Conservation (phyloP, 2,797 vertebrate genomes). For the Hephaestus fuliginosus region DNA sequence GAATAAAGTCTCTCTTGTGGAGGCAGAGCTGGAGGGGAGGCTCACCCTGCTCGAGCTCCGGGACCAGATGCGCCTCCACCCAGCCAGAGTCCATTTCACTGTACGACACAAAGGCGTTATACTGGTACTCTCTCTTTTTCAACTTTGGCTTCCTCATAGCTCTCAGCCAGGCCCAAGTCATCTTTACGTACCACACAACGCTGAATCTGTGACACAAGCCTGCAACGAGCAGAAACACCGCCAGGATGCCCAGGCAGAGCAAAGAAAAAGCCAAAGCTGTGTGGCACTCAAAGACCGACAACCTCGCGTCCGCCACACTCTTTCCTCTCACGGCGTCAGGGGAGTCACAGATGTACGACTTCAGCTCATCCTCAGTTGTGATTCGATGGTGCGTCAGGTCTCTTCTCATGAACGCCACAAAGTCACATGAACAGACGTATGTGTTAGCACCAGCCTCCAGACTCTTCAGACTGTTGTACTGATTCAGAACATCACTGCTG, state of each 20-base stretch:
- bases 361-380: constrained; percentile 69
- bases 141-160: constrained; percentile 83
- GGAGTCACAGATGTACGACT: constrained; percentile 75
- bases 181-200: constrained; percentile 83
- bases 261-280: constrained; percentile 37
- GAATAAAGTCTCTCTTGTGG: constrained; percentile 88
- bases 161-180: constrained; percentile 87
- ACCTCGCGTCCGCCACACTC: not conserved
- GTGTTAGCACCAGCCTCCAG: constrained; percentile 80
- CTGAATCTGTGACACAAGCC: constrained; percentile 77
- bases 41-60: constrained; percentile 80
- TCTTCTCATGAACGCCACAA: constrained; percentile 76
- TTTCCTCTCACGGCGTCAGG: constrained; percentile 28
- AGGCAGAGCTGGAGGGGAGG: constrained; percentile 84
- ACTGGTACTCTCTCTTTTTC: constrained; percentile 67
- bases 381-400: not conserved
- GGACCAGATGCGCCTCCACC: constrained; percentile 87
- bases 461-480: not conserved
- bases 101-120: constrained; percentile 88
- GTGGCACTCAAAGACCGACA: constrained; percentile 82
- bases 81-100: constrained; percentile 86
- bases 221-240: constrained; percentile 34
- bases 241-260: constrained; percentile 67
- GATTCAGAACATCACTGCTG: constrained; percentile 66
- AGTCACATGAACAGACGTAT: constrained; percentile 87